Evolutionary conservation across 2,888 invertebrate species (phyloP).

Genomic region (Noctua comes): DNA sequence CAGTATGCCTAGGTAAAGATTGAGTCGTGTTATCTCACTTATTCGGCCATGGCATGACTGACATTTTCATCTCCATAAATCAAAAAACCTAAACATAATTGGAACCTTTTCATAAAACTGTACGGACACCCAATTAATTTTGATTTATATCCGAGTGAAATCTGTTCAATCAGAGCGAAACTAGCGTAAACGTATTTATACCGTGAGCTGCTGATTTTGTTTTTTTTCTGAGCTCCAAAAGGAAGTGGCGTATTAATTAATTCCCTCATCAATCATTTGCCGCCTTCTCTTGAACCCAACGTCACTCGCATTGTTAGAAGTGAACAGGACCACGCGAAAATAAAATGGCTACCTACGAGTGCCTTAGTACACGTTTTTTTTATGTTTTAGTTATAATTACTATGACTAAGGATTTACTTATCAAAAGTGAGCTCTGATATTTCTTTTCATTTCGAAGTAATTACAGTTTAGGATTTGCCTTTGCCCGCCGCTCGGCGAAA

Average conservation of each 20-base stretch:
- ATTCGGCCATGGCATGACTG: background rate
- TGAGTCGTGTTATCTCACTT: background rate
- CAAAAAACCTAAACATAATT: slow-evolving; percentile 31
- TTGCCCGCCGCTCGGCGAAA: slow-evolving; percentile 42
- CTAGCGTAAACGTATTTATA: slow-evolving; percentile 75
- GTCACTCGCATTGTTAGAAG: slow-evolving; percentile 84
- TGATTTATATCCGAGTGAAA: slow-evolving; percentile 59
- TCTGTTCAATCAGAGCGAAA: slow-evolving; percentile 69
- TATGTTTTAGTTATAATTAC: slow-evolving; percentile 55
- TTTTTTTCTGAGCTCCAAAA: slow-evolving; percentile 80
- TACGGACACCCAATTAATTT: slow-evolving; percentile 55
- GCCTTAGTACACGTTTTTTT: slow-evolving; percentile 49
- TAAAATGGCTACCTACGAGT: slow-evolving; percentile 66
- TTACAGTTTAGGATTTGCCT: slow-evolving; percentile 53
- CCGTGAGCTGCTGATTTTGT: slow-evolving; percentile 74
- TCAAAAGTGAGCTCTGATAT: slow-evolving; percentile 48
- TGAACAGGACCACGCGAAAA: slow-evolving; percentile 73
- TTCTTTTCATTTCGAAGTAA: slow-evolving; percentile 58
- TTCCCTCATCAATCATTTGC: slow-evolving; percentile 85
- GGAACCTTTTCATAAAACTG: slow-evolving; percentile 31
- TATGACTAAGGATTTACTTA: slow-evolving; percentile 51
- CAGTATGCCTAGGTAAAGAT: background rate
- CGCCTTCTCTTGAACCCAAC: slow-evolving; percentile 79
- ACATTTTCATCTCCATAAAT: slow-evolving; percentile 33
- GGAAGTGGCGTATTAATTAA: slow-evolving; percentile 87